phyloP scores from a whole-genome alignment of 2,888 invertebrate genomes.

The Ophion obscuratus region DNA sequence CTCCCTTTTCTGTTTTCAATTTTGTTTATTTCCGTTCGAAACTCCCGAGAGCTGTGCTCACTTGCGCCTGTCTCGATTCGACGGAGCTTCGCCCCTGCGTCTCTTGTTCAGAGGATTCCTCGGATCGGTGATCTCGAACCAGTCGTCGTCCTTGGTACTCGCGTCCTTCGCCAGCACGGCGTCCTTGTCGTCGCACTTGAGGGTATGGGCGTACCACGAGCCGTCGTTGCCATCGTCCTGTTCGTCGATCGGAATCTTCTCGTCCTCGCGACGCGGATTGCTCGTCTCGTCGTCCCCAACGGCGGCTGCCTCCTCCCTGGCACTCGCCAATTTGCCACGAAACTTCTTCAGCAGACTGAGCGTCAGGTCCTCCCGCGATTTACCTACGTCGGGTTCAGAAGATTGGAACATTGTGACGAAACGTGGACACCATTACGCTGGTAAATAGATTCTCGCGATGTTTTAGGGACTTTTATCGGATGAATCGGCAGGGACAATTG shows the following conservation, averaged over 20 bases:
- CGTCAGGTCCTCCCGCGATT: conserved; percentile 90
- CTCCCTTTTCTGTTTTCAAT: background rate
- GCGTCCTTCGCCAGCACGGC: conserved; percentile 95
- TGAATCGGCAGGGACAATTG: no score
- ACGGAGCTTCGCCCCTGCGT: conserved; percentile 87
- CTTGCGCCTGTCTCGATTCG: conserved; percentile 54
- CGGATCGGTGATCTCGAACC: conserved; percentile 99
- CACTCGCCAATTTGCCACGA: conserved; percentile 90
- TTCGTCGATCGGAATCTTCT: conserved; percentile 70
- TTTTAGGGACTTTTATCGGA: no score
- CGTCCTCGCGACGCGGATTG: conserved; percentile 81
- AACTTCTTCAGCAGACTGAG: conserved; percentile 93
- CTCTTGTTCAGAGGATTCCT: conserved; percentile 97
- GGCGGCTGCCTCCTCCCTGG: conserved; percentile 86
- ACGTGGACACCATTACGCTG: background rate
- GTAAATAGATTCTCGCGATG: background rate
- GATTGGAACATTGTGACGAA: background rate
- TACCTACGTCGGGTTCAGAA: conserved; percentile 42
- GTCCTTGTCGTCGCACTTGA: conserved; percentile 89
- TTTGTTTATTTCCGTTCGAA: conserved; percentile 21
- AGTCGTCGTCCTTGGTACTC: conserved; percentile 95
- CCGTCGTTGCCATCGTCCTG: conserved; percentile 80
- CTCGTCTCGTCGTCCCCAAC: conserved; percentile 75
- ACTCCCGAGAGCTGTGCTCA: background rate
- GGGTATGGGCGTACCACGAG: conserved; percentile 87